These are phyloP conservation scores for Ophiodon elongatus DNA, from an alignment of 2,113 vertebrate genomes.

Conservation along the genomic window DNA sequence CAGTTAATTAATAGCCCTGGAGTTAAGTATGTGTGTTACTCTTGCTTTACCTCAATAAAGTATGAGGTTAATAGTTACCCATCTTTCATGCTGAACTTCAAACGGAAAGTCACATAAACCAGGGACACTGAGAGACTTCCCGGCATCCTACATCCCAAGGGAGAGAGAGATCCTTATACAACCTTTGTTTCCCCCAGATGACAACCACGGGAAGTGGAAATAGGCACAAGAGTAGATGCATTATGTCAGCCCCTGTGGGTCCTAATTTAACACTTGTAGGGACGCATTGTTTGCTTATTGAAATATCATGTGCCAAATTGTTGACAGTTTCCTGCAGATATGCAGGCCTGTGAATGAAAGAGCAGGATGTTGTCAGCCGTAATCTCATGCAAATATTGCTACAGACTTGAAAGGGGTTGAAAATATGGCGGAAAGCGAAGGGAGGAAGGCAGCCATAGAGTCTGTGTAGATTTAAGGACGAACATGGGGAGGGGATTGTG, in stretches of 20 bases:
- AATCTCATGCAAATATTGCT: conserved; percentile 23
- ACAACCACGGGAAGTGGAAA: conserved; percentile 59
- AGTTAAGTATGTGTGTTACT: not conserved
- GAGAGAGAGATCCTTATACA: conserved; percentile 7
- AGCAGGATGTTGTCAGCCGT: conserved; percentile 56
- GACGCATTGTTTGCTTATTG: conserved; percentile 52
- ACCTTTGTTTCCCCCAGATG: conserved; percentile 13
- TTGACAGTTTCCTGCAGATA: conserved; percentile 63
- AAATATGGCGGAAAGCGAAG: conserved; percentile 13
- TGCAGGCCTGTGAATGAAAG: conserved; percentile 38
- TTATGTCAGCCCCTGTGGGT: conserved; percentile 30
- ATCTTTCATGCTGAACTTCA: conserved; percentile 39
- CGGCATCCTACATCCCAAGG: conserved; percentile 19
- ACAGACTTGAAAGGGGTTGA: not conserved
- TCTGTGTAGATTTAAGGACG: conserved; percentile 30
- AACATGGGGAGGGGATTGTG: not conserved
- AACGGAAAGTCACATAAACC: conserved; percentile 2
- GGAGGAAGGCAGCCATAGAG: conserved; percentile 24
- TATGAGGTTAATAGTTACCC: conserved; percentile 13
- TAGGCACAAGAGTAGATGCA: conserved; percentile 14
- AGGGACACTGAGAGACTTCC: not conserved
- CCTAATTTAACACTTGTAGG: conserved; percentile 12
- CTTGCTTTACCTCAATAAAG: not conserved
- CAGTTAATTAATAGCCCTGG: not conserved
- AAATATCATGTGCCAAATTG: conserved; percentile 44